Evolutionary conservation across 1,140 invertebrate genomes (phyloP), one percentile per base, ranked within the genome.

Genomic region (Drosophila kepulauana): DNA sequence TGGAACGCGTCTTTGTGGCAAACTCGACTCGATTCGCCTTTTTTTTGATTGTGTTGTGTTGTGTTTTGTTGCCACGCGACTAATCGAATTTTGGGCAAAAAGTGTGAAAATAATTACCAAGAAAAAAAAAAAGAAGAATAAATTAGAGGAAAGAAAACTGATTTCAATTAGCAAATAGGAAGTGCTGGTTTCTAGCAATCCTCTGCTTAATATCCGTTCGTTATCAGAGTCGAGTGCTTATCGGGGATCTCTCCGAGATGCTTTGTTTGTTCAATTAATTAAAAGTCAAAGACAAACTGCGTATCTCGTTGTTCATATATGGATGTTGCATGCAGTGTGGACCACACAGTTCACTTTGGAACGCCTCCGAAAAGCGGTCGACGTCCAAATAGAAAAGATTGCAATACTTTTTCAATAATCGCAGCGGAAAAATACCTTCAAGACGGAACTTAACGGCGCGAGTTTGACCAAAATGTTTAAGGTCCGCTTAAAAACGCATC

Each of bases 401-500:
- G 5, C 54, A 38, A 41, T 41, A 41, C 8, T 57, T 63, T 75
- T 41, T 41, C 10, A 56, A 7, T 33, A 38, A 72, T 30, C 46
- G 62, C 58, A 63, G 45, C 45, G 16, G 15, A 11, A 54, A 77
- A 71, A 66, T 46, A 57, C 62, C 71, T 90, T 84, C 87, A 91
- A 88, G 61, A 91, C 84, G 88, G 87, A 91, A 80, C 73, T 91
- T 15, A 87, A 64, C 79, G 86, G 91, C 64, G 80, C 82, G 59
- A 91, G 74, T 87, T 87, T 92, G 64, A 88, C 79, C 54, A 92
- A 81, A 72, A 92, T 92, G 81, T 87, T 92, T 52, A 92, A 92
- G 49, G 78, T 79, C 69, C 91, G 91, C 41, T 76, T 92, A 54
- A 92, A 92, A 73, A 61, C 90, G 65, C 82, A 81, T 78, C 81